These are phyloP conservation scores for Cyphomyrus discorhynchus DNA, from an alignment of 2,113 vertebrate species.

Conservation along the genomic window DNA sequence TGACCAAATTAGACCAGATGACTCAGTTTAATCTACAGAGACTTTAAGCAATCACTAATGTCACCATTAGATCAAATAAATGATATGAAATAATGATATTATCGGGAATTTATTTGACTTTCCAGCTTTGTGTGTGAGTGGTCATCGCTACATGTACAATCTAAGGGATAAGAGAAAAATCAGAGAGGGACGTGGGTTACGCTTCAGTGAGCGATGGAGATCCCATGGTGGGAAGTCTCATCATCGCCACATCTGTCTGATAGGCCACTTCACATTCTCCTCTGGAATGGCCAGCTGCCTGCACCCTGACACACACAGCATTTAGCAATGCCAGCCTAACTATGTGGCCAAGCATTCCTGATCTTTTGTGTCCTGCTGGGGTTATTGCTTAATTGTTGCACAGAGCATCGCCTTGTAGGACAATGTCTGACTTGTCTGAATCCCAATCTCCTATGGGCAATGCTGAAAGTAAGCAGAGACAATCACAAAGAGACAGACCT, in stretches of 20 bases:
- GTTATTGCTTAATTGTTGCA: neutral
- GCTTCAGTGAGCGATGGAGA: neutral
- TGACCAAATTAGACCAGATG: neutral
- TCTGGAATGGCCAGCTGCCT: neutral
- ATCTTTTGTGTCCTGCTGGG: neutral
- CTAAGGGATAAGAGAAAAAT: neutral
- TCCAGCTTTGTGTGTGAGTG: neutral
- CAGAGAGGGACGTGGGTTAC: neutral
- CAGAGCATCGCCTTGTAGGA: neutral
- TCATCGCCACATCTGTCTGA: neutral
- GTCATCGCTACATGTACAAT: neutral
- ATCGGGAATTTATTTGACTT: neutral
- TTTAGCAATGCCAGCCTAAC: neutral
- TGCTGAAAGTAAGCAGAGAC: neutral
- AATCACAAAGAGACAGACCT: neutral
- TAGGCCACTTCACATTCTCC: neutral
- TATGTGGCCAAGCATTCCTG: neutral
- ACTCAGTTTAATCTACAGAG: neutral
- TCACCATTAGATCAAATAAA: neutral
- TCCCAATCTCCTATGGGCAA: neutral
- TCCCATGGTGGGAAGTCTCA: neutral
- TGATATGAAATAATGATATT: neutral
- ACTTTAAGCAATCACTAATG: neutral
- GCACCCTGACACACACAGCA: neutral
- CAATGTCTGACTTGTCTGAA: neutral